Evolutionary conservation across 2,797 vertebrate genomes (phyloP), one percentile per base, ranked within the genome.

Genomic region (Catharus ustulatus): DNA sequence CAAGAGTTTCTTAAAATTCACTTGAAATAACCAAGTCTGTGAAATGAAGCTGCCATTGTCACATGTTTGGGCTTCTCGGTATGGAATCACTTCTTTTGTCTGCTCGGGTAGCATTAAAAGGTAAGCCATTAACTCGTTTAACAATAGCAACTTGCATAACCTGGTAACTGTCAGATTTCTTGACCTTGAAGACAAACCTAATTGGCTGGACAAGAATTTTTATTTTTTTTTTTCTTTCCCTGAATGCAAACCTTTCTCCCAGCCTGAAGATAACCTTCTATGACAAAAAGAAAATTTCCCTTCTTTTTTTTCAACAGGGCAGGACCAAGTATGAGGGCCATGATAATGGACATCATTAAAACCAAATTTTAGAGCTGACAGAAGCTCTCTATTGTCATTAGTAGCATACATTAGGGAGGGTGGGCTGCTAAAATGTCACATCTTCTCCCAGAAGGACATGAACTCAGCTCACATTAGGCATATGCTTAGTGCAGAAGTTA

Each of bases 331-430:
- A 42, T 54, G 34, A 62, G 1, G 5, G 8, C 3, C 6, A 4
- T 26, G 20, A 27, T 51, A 38, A 61, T 5, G 5, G 23, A 3
- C 6, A 36, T 54, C 19, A 54, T 9, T 64, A 46, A 46, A 89
- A 58, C 1, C 23, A 76, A 49, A 4, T 15, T 81, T 79, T 73
- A 68, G 59, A 72, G 42, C 6, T 64, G 40, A 30, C 11, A 73
- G 26, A 40, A 72, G 4, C 8, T 24, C 13, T 64, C 42, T 49
- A 3, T 8, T 66, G 34, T 43, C 15, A 48, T 64, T 76, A 24
- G 9, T 10, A 46, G 4, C 18, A n/a, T 24, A 42, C 2, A 6
- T 3, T 11, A 9, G 4, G 5, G 23, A 79, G 2, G 1, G 6
- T 46, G n/a, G 18, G 5, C 27, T 75, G n/a, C 15, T 38, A 52